phyloP scores from a whole-genome alignment of 2,113 vertebrate genomes.

The Acanthisitta chloris region DNA sequence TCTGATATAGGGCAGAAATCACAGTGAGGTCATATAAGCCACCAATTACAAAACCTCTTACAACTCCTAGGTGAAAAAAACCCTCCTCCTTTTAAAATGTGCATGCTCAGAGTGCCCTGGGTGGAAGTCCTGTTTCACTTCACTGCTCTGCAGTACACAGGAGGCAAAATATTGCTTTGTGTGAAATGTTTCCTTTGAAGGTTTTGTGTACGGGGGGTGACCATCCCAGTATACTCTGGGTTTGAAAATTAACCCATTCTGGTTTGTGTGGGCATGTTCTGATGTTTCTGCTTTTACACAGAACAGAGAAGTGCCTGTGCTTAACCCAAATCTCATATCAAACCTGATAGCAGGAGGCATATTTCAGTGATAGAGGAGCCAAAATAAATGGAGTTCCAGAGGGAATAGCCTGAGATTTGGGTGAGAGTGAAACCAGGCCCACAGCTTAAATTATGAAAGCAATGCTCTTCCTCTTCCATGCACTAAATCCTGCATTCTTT shows the following conservation, averaged over 20 bases:
- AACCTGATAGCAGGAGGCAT: background rate
- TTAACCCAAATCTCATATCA: background rate
- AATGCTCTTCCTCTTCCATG: background rate
- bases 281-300: background rate
- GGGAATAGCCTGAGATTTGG: background rate
- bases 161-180: background rate
- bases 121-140: background rate
- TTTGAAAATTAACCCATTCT: background rate
- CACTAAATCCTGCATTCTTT: background rate
- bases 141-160: background rate
- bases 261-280: background rate
- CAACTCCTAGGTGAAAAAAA: background rate
- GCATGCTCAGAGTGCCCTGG: background rate
- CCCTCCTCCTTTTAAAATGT: background rate
- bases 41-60: background rate
- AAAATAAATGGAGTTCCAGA: background rate
- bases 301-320: background rate
- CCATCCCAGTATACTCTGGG: background rate
- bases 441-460: background rate
- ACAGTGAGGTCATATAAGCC: background rate
- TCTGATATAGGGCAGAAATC: constrained; percentile 7
- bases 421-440: background rate
- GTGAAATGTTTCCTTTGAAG: background rate
- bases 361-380: background rate
- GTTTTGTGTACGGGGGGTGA: background rate